These are phyloP conservation scores for Stylophora pistillata DNA, from an alignment of 64 coral and sea anemone genomes.

Conservation along the genomic window DNA sequence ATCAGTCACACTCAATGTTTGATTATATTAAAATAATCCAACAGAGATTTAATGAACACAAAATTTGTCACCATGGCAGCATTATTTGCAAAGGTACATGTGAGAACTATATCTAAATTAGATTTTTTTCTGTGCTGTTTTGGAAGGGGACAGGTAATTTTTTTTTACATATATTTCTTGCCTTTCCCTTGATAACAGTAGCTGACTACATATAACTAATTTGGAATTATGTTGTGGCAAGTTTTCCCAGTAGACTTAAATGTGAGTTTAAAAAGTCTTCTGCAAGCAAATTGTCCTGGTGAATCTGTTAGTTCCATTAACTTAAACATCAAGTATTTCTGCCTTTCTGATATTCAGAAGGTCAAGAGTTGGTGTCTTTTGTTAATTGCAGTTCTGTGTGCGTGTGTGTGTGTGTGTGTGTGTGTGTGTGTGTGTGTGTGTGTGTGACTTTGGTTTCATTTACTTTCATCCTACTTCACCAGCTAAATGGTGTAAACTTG, in stretches of 20 bases:
- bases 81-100: no score
- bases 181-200: neutral
- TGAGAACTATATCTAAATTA: no score
- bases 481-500: no score
- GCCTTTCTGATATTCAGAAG: conserved; percentile 44
- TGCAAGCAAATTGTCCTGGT: neutral
- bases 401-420: neutral
- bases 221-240: neutral
- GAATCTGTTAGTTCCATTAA: neutral
- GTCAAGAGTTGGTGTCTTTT: neutral
- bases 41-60: no score
- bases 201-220: no score
- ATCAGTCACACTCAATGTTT: no score
- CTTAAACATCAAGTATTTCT: conserved; percentile 24
- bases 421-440: neutral
- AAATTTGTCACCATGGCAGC: no score
- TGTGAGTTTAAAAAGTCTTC: neutral
- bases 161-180: neutral
- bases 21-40: no score
- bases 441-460: neutral
- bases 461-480: no score
- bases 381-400: neutral
- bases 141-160: no score
- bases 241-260: conserved; percentile 37
- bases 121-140: no score